phyloP scores from a whole-genome alignment of 2,113 vertebrate genomes.

The Tetraodon nigroviridis region DNA sequence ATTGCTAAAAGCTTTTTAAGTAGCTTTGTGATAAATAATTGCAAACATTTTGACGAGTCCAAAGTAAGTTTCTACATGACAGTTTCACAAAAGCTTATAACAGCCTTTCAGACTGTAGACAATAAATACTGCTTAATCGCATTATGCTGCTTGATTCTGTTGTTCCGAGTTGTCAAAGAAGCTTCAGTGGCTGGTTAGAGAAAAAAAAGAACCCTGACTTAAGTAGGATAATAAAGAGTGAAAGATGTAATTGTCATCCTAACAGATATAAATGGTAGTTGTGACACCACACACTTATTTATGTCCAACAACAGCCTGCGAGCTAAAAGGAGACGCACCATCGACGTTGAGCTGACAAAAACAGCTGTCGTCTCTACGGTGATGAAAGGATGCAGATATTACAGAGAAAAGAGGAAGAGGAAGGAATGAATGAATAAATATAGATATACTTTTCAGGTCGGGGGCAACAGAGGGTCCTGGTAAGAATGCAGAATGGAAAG shows the following conservation, averaged over 20 bases:
- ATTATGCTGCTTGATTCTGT: conserved; percentile 11
- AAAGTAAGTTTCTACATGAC: too few relatives aligned
- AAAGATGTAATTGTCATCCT: conserved; percentile 31
- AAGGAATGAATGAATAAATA: conserved; percentile 63
- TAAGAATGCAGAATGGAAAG: conserved; percentile 1
- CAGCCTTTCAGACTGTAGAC: not conserved
- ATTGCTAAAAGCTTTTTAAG: too few relatives aligned
- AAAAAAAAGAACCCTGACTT: conserved; percentile 11
- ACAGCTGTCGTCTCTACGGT: conserved; percentile 48
- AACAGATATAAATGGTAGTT: conserved; percentile 40
- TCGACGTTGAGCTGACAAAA: conserved; percentile 50
- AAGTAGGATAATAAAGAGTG: conserved; percentile 12
- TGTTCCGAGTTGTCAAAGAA: conserved; percentile 6
- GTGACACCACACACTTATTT: conserved; percentile 54
- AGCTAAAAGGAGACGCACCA: conserved; percentile 52
- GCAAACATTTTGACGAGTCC: too few relatives aligned
- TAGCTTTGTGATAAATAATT: too few relatives aligned
- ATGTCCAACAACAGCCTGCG: conserved; percentile 42
- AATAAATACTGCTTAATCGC: conserved; percentile 1
- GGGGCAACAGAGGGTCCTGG: conserved; percentile 31
- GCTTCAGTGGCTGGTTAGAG: conserved; percentile 11
- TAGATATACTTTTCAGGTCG: conserved; percentile 49
- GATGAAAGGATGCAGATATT: conserved; percentile 57
- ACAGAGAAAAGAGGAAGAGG: conserved; percentile 33
- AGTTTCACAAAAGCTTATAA: not conserved